phyloP scores from a whole-genome alignment of 2,797 vertebrate species.

The Sebastes minor region DNA sequence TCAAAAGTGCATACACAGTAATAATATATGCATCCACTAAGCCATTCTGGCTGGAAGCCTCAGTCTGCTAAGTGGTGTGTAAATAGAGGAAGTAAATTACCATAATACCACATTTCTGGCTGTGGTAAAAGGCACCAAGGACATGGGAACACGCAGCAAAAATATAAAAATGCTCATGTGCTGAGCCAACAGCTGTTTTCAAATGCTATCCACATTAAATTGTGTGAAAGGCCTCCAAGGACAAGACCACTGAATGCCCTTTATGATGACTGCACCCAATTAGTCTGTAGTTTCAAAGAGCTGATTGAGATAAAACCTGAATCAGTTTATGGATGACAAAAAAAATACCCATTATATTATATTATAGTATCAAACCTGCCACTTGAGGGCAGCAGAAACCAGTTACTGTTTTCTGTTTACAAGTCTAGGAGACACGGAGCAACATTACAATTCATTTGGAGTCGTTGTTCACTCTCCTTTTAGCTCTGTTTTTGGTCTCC shows the following conservation, averaged over 20 bases:
- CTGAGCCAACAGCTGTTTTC: slow-evolving; percentile 32
- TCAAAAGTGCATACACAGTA: slow-evolving; percentile 33
- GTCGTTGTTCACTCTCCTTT: neutral
- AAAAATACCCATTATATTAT: neutral
- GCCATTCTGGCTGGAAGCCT: slow-evolving; percentile 42
- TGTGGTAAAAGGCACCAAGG: slow-evolving; percentile 32
- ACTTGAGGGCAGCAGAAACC: neutral
- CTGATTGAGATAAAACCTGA: neutral
- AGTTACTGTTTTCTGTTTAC: neutral
- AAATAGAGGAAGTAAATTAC: slow-evolving; percentile 61
- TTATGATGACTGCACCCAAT: neutral
- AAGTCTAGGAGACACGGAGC: neutral
- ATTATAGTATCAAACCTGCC: neutral
- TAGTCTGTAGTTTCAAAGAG: neutral
- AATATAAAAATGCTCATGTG: slow-evolving; percentile 12
- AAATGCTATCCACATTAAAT: slow-evolving; percentile 1
- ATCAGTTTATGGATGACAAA: neutral
- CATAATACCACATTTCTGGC: slow-evolving; percentile 49
- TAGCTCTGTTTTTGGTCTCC: neutral
- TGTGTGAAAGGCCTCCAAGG: slow-evolving; percentile 10
- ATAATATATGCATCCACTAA: slow-evolving; percentile 45
- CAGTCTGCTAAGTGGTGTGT: slow-evolving; percentile 49
- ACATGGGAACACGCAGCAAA: slow-evolving; percentile 15
- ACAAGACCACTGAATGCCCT: slow-evolving; percentile 29
- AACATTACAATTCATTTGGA: neutral